A percentile compares a stretch with the other conserved stretches of the same genome.
phyloP scores from a whole-genome alignment of 1,140 invertebrate genomes.

The Drosophila eugracilis region DNA sequence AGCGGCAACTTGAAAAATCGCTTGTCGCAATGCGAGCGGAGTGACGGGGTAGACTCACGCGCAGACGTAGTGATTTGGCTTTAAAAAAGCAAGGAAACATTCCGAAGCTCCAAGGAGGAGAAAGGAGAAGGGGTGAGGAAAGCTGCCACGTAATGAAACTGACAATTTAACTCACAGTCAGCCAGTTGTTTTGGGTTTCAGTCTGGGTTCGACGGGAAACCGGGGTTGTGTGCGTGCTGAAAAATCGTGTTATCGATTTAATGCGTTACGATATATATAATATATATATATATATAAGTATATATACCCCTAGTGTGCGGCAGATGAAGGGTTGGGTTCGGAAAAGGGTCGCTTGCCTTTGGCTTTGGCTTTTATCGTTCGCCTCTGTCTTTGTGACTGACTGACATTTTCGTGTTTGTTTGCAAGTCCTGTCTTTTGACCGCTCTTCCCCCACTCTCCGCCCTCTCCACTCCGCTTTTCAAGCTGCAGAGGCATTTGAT shows the following conservation, averaged over 20 bases:
- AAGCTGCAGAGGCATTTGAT: slow-evolving; percentile 70
- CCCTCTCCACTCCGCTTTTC: too few relatives aligned
- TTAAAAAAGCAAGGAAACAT: slow-evolving; percentile 57
- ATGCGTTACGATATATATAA: slow-evolving; percentile 67
- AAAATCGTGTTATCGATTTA: slow-evolving; percentile 84
- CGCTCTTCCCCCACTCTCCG: slow-evolving; percentile 8
- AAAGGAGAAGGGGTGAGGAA: slow-evolving; percentile 4
- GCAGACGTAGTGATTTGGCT: slow-evolving; percentile 81
- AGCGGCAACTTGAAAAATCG: slow-evolving; percentile 82
- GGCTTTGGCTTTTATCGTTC: slow-evolving; percentile 47
- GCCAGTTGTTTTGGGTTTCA: slow-evolving; percentile 46
- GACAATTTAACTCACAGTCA: slow-evolving; percentile 78
- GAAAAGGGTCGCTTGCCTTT: slow-evolving; percentile 26
- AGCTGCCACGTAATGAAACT: slow-evolving; percentile 80
- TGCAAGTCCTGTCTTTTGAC: slow-evolving; percentile 42
- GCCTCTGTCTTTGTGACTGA: slow-evolving; percentile 66
- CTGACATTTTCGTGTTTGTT: slow-evolving; percentile 64
- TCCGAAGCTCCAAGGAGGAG: slow-evolving; percentile 2
- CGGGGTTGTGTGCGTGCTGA: slow-evolving; percentile 69
- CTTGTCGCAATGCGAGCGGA: slow-evolving; percentile 67
- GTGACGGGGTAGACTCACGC: slow-evolving; percentile 49
- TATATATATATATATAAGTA: too few relatives aligned
- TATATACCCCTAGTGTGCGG: slow-evolving; percentile 8
- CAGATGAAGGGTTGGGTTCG: slow-evolving; percentile 27
- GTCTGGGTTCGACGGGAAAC: slow-evolving; percentile 4